Percentiles rank a stretch among this genome's conserved stretches.
phyloP scores from a whole-genome alignment of 1,140 invertebrate genomes.

The Linepithema humile region DNA sequence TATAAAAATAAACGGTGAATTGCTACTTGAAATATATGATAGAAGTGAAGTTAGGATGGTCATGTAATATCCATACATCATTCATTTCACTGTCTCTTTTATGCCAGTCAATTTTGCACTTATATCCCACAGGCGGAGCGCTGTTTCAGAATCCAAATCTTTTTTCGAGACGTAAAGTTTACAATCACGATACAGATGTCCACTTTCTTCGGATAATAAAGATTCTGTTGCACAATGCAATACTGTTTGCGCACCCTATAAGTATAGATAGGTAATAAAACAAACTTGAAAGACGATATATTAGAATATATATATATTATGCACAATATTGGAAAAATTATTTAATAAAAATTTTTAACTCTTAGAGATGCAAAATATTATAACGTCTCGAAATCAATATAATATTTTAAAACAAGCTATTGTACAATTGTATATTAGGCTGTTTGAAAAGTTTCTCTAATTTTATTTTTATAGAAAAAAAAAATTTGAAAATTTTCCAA shows the following conservation, averaged over 20 bases:
- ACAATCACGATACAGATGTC: conserved; percentile 91
- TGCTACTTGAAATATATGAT: conserved; percentile 22
- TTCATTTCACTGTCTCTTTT: conserved; percentile 51
- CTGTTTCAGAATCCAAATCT: conserved; percentile 86
- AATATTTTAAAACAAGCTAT: too few relatives aligned
- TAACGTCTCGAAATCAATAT: too few relatives aligned
- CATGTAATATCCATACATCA: conserved; percentile 7
- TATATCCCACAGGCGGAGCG: conserved; percentile 89
- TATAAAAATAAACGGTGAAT: conserved; percentile 67
- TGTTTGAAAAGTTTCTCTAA: too few relatives aligned
- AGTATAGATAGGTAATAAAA: conserved; percentile 59
- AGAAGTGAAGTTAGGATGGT: conserved; percentile 42
- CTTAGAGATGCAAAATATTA: too few relatives aligned
- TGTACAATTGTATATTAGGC: too few relatives aligned
- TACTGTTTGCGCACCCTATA: conserved; percentile 91
- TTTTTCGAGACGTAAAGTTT: conserved; percentile 87
- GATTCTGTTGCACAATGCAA: conserved; percentile 90
- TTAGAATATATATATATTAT: neutral
- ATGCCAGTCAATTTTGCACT: conserved; percentile 85
- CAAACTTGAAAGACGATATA: conserved; percentile 40
- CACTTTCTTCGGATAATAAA: conserved; percentile 86
- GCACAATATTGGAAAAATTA: neutral
- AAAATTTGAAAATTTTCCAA: too few relatives aligned
- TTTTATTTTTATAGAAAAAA: too few relatives aligned
- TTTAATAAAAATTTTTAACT: neutral